These are phyloP conservation scores for Acholoe squamosa DNA, from an alignment of 2,888 invertebrate species.

Conservation along the genomic window DNA sequence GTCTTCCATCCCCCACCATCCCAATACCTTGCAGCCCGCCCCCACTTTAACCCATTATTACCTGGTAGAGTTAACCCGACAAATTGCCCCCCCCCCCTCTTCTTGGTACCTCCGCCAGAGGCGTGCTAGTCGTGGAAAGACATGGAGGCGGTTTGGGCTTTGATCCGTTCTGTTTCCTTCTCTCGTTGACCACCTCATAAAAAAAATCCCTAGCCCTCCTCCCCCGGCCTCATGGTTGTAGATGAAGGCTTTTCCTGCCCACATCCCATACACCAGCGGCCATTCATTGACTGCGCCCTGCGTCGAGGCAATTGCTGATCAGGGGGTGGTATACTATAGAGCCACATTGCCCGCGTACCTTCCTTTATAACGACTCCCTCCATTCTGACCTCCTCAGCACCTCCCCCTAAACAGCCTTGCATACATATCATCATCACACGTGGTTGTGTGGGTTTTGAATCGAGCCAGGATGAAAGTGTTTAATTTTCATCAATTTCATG, in stretches of 20 bases:
- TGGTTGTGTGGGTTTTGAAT: background rate
- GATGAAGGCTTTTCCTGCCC: constrained; percentile 44
- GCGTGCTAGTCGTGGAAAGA: background rate
- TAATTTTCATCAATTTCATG: constrained; percentile 39
- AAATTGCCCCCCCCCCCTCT: constrained; percentile 33
- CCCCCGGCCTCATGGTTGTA: background rate
- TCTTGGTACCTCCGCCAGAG: background rate
- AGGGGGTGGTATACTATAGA: background rate
- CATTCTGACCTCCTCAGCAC: background rate
- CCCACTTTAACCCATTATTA: constrained; percentile 43
- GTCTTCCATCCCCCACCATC: background rate
- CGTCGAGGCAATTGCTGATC: background rate
- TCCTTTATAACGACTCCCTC: background rate
- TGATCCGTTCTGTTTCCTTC: constrained; percentile 10
- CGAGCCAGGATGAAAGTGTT: constrained; percentile 19
- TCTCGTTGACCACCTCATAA: background rate
- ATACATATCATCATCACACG: constrained; percentile 18
- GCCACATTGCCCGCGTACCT: background rate
- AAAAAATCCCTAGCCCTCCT: background rate
- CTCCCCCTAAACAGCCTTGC: background rate
- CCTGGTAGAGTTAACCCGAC: constrained; percentile 51
- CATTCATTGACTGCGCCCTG: background rate
- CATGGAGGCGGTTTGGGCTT: background rate
- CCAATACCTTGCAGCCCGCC: background rate
- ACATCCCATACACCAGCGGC: background rate